phyloP scores from a whole-genome alignment of 2,797 vertebrate genomes.

The Mionectes olivaceus region DNA sequence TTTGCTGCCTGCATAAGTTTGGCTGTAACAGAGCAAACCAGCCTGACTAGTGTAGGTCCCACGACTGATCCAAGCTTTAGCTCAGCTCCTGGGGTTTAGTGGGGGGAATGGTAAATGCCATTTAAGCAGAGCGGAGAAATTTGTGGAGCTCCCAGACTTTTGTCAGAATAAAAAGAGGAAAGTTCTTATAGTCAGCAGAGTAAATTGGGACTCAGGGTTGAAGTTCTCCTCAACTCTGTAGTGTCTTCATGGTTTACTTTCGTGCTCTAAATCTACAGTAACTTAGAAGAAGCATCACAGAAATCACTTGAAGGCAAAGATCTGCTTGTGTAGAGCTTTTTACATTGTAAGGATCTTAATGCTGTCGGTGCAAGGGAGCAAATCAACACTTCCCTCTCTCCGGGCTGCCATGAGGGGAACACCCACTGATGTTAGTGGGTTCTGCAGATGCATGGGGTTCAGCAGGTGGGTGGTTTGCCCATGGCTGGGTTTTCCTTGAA shows the following conservation, averaged over 20 bases:
- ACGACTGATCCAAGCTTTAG: neutral
- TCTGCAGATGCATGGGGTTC: neutral
- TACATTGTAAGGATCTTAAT: rapidly evolving
- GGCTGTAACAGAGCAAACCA: neutral
- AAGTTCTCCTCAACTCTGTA: rapidly evolving
- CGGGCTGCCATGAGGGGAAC: neutral
- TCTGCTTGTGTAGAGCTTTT: neutral
- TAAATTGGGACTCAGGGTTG: neutral
- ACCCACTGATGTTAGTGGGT: rapidly evolving
- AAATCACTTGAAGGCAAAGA: neutral
- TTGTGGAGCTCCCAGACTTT: neutral
- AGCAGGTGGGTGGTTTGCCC: neutral
- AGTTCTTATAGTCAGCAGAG: neutral
- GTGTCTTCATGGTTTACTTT: neutral
- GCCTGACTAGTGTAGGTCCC: neutral
- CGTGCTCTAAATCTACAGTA: neutral
- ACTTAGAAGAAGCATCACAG: neutral
- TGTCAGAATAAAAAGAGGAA: neutral
- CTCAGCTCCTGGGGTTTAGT: neutral
- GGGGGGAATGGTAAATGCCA: neutral
- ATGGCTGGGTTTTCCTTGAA: neutral
- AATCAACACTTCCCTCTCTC: neutral
- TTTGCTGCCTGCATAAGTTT: neutral
- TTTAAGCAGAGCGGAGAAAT: neutral
- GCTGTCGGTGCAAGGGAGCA: neutral